phyloP scores from a whole-genome alignment of 2,888 invertebrate genomes.

The Melangyna quadrimaculata region DNA sequence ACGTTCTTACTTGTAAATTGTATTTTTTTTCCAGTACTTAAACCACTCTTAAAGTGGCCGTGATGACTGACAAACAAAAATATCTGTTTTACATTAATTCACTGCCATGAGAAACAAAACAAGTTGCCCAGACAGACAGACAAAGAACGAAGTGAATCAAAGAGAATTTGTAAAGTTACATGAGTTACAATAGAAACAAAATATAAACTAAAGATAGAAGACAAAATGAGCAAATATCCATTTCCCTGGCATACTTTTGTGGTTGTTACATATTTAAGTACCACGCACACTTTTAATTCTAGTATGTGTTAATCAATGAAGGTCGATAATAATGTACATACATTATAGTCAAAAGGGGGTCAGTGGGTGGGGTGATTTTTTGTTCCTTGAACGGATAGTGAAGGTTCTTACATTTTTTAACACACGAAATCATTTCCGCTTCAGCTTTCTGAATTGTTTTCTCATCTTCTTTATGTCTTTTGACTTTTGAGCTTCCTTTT shows the following conservation, averaged over 20 bases:
- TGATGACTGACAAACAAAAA: not conserved
- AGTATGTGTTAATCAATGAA: conserved; percentile 58
- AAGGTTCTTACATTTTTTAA: not conserved
- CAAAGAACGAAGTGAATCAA: not conserved
- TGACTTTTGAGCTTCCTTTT: conserved; percentile 1
- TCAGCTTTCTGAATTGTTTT: not conserved
- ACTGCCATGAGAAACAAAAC: not conserved
- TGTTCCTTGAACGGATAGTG: not conserved
- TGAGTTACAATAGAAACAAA: not conserved
- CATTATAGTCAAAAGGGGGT: not conserved
- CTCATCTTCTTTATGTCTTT: not conserved
- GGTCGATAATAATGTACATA: conserved; percentile 50
- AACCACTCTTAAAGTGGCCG: not conserved
- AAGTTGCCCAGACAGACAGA: not conserved
- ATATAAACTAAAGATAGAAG: not conserved
- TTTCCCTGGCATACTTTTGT: conserved; percentile 64
- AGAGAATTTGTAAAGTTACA: not conserved
- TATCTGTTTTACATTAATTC: not conserved
- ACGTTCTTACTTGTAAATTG: not conserved
- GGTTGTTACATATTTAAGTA: conserved; percentile 20
- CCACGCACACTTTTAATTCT: conserved; percentile 60
- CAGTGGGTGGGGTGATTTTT: not conserved
- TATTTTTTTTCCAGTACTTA: not conserved
- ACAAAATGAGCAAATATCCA: conserved; percentile 5
- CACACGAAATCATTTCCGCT: conserved; percentile 16